Base-by-base conservation (phyloP, 92 coral and sea anemone species). In the Epizoanthus ramosus region DNA sequence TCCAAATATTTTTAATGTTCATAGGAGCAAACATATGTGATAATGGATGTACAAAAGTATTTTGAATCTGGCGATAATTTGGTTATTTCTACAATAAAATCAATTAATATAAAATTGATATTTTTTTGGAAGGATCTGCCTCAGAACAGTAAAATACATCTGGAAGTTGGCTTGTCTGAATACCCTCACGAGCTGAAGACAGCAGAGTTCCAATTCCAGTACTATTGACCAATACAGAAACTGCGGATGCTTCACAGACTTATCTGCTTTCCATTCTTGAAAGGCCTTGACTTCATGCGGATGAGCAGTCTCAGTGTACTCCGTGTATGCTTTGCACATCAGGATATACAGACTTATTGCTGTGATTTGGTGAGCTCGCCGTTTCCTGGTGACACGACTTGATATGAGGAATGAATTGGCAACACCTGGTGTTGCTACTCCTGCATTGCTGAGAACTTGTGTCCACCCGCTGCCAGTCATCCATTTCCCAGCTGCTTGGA, bases 101-200 rank as follows among this genome's bases (percentile, higher is more conserved):
- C n/a, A n/a, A n/a, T n/a, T n/a, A n/a, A n/a, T n/a, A n/a, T n/a
- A n/a, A n/a, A n/a, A n/a, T n/a, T n/a, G n/a, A n/a, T n/a, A n/a
- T n/a, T n/a, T n/a, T n/a, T n/a, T n/a, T n/a, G 92, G 92, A 47
- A 88, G 68, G 39, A 92, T 73, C 80, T 86, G 76, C 63, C 60
- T 53, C 8, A 88, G 45, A 25, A 85, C 85, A 53, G 71, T 50
- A 18, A 88, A 52, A 35, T 88, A 84, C 77, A 84, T 8, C 6
- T 81, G 1, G 35, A 79, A 88, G 80, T 88, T 56, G 52, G 85
- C 84, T 23, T 88, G 80, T n/a, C 81, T 16, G 45, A 60, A 60
- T 5, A 75, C 89, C 60, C 77, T 47, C 33, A 80, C 86, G 18
- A 86, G 86, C 33, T 73, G 81, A 22, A 80, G 81, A 63, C 89